A percentile compares a stretch with the other conserved stretches of the same genome.
These are phyloP conservation scores for Lampris incognitus DNA, from an alignment of 2,113 vertebrate species.

Conservation along the genomic window DNA sequence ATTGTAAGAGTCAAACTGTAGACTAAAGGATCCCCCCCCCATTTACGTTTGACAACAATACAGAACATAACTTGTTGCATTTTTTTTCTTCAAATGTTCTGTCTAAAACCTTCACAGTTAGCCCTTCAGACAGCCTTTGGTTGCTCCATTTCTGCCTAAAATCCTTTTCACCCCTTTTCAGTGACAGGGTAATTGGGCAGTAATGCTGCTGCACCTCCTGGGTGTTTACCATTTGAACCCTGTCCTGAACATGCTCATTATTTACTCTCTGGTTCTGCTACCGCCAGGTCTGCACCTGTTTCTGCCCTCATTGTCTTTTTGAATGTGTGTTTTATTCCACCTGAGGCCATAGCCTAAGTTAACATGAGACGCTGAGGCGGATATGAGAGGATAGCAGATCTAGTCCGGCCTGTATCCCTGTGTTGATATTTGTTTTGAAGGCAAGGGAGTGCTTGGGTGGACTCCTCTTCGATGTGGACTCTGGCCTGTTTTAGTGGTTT, in stretches of 20 bases:
- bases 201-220: not conserved
- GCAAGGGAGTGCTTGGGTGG: conserved; percentile 55
- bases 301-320: conserved; percentile 22
- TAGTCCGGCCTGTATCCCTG: conserved; percentile 53
- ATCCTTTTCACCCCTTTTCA: too few relatives aligned
- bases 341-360: conserved; percentile 43
- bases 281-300: conserved; percentile 11
- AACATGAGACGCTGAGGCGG: conserved; percentile 43
- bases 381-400: conserved; percentile 61
- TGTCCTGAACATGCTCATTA: not conserved
- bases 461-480: conserved; percentile 40
- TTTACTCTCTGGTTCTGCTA: not conserved
- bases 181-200: too few relatives aligned
- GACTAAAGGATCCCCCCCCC: too few relatives aligned
- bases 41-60: too few relatives aligned
- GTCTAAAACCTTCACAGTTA: too few relatives aligned
- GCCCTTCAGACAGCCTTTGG: too few relatives aligned
- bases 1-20: too few relatives aligned
- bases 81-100: too few relatives aligned
- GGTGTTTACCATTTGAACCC: not conserved
- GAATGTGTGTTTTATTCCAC: conserved; percentile 50
- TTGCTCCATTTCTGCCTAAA: too few relatives aligned
- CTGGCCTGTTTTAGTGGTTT: conserved; percentile 34
- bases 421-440: conserved; percentile 74
- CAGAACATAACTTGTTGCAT: too few relatives aligned